phyloP scores from a whole-genome alignment of 1,140 invertebrate species.

The Meloidogyne exigua region DNA sequence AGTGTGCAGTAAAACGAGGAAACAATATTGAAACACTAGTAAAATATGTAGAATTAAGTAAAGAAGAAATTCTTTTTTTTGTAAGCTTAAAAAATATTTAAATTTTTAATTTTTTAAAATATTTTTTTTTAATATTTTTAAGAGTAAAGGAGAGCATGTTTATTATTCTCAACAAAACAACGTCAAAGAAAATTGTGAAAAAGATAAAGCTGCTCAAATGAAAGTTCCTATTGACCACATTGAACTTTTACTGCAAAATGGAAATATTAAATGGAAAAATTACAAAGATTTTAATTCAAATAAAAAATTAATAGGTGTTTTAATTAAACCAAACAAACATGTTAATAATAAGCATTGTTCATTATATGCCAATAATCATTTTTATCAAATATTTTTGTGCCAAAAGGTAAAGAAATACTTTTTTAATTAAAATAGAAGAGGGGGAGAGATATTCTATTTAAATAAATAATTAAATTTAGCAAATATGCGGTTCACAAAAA shows the following conservation, averaged over 20 bases:
- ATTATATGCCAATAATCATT: background rate
- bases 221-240: background rate
- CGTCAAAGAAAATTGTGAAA: background rate
- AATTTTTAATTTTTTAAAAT: background rate
- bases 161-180: background rate
- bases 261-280: background rate
- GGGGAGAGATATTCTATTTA: too few species aligned
- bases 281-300: background rate
- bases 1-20: background rate
- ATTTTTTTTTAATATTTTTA: too few species aligned
- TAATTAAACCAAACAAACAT: background rate
- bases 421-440: background rate
- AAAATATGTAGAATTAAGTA: background rate
- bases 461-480: background rate
- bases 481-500: background rate
- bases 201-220: background rate
- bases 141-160: constrained; percentile 1
- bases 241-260: background rate
- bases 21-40: background rate
- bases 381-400: background rate
- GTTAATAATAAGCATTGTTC: background rate
- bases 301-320: background rate
- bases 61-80: background rate
- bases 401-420: constrained; percentile 4
- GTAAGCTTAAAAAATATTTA: background rate